Base-by-base conservation (phyloP, 2,113 vertebrate species). In the Clarias gariepinus region DNA sequence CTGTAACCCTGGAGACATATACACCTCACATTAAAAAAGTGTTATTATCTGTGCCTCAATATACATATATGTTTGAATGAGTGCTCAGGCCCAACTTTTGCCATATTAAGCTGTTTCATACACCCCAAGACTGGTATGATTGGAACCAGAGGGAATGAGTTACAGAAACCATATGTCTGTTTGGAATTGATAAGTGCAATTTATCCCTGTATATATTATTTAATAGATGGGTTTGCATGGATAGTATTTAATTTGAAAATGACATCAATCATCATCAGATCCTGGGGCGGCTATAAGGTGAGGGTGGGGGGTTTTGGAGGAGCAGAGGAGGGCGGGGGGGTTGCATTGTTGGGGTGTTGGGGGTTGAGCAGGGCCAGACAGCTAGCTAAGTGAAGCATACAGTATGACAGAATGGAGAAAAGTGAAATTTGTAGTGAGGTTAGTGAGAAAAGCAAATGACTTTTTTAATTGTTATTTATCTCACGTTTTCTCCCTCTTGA, bases 1-100 rank as follows among this genome's bases (percentile, higher is more conserved):
- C 76, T 64, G 41, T 79, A 71, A 55, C 76, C 52, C 58, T 36
- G 41, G 76, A 63, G 60, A 86, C 76, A 73, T 79, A 64, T 10
- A 16, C 74, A 68, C 25, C 30, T 36, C 81, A 77, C 84, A 76
- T 81, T 41, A 86, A 18, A 28, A 68, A 30, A 74, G 12, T 60
- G 71, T 60, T 57, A 23, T 13, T 30, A 52, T 76, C 58, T 73
- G 41, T 76, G 68, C 41, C 3, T 36, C 7, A 36, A 87, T 91
- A 88, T 88, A 85, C 88, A 88, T 88, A 85, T 68, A 84, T 47
- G 41, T 89, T 91, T 81, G n/a, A 83, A 87, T 85, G 19, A 57
- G 60, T 88, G 69, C 52, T 78, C 60, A 69, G 33, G 79, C n/a
- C 57, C 68, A 58, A 78, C 71, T 79, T 64, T 21, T 23, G n/a